These are phyloP conservation scores for Takifugu ocellatus DNA, from an alignment of 2,797 vertebrate species.

Conservation along the genomic window DNA sequence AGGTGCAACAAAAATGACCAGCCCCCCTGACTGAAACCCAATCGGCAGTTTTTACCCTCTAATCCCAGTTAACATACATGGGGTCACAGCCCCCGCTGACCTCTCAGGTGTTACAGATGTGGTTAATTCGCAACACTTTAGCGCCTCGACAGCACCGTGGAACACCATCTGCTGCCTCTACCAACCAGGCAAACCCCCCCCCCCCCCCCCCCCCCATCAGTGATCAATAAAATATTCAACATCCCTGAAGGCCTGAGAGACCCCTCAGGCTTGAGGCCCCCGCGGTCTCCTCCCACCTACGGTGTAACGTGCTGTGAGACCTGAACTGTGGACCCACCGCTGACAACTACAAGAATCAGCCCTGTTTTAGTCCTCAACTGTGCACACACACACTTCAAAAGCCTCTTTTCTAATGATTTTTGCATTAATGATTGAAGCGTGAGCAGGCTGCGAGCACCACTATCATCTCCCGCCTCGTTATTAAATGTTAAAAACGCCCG, in stretches of 20 bases:
- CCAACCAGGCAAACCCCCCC: conserved; percentile 12
- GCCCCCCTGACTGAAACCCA: not conserved
- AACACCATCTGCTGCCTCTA: conserved; percentile 41
- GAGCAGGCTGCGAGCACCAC: conserved; percentile 6
- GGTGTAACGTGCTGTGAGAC: no score
- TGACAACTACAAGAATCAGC: no score
- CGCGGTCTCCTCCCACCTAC: not conserved
- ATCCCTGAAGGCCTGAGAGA: conserved; percentile 9
- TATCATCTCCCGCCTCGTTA: conserved; percentile 21
- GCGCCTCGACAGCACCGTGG: conserved; percentile 14
- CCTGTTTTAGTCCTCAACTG: no score
- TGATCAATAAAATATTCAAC: conserved; percentile 46
- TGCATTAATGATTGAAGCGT: conserved; percentile 30
- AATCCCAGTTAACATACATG: not conserved
- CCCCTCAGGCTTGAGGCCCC: conserved; percentile 7
- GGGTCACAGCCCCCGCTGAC: conserved; percentile 16
- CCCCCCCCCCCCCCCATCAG: conserved; percentile 13
- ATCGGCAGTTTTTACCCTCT: conserved; percentile 2
- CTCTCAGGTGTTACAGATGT: conserved; percentile 20
- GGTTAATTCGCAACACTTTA: conserved; percentile 32
- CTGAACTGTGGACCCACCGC: no score
- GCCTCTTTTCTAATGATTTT: conserved; percentile 3
- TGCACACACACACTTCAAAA: no score
- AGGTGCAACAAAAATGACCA: no score
- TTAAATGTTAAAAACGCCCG: conserved; percentile 44